Base-by-base conservation (phyloP, 2,113 vertebrate species). In the Pelecanoides urinatrix region DNA sequence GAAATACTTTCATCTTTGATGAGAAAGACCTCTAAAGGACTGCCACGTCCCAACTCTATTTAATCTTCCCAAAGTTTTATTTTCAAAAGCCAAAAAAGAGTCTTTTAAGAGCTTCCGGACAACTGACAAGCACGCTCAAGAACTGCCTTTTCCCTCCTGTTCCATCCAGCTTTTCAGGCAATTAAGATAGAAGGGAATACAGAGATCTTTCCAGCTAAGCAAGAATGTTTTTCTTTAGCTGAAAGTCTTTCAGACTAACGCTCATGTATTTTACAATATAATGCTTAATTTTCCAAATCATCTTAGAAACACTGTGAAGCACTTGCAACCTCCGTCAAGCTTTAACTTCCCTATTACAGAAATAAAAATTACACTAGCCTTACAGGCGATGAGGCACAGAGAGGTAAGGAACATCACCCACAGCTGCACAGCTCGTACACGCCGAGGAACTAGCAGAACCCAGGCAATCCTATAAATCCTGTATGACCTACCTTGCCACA, bases 11-110 rank as follows among this genome's bases (percentile, higher is more conserved):
- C 29, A 93, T 94, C 92, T 94, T 89, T 82, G 62, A 93, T 53
- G 58, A 94, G 77, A 92, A 92, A 93, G 87, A 82, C 91, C 84
- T 95, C 84, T 91, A 45, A 95, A 91, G 77, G 84, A 86, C 88
- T 86, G 55, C 30, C 0, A 0, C 0, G 0, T 88, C 63, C 59
- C 5, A 4, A 87, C 66, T 78, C 80, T 91, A 83, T 66, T 96
- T 95, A 94, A 95, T 94, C 88, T 95, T 95, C 73, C 92, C 92
- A 94, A 91, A 81, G 87, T 94, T 97, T 92, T 94, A 78, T 88
- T 89, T 94, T 95, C 94, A 91, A 94, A 94, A 94, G 84, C 66
- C 77, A 83, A 92, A 93, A 77, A 82, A 91, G 40, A 27, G 38
- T 75, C 92, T 91, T 94, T 93, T 76, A 89, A 95, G 86, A 86